Conservation (phyloP, 1,140 invertebrate genomes). For the Anoplolepis gracilipes region DNA sequence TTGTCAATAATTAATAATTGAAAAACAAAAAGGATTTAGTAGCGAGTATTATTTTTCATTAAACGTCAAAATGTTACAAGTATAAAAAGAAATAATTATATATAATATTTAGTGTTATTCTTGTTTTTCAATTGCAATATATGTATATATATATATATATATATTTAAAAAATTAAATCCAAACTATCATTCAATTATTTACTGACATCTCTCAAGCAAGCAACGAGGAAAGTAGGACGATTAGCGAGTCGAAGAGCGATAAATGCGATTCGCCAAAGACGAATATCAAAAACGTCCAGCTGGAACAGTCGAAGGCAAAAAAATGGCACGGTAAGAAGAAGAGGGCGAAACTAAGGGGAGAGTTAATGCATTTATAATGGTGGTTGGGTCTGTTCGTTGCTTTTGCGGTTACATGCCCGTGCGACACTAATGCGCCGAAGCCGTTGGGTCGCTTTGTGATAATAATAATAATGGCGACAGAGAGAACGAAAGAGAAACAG, state of each 20-base stretch:
- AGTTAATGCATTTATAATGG: constrained; percentile 84
- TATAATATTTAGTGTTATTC: neutral
- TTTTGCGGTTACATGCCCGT: constrained; percentile 79
- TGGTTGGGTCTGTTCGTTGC: constrained; percentile 72
- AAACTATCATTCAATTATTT: neutral
- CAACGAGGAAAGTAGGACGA: constrained; percentile 2
- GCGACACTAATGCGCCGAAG: constrained; percentile 76
- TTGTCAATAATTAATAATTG: neutral
- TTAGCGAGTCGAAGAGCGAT: constrained; percentile 32
- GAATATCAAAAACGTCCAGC: constrained; percentile 29
- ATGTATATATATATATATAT: no score
- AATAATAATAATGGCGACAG: constrained; percentile 72
- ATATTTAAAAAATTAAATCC: constrained; percentile 4
- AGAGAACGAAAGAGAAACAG: constrained; percentile 18
- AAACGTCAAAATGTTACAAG: neutral
- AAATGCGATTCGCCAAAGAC: constrained; percentile 15
- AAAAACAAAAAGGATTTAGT: no score
- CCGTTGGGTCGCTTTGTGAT: constrained; percentile 66
- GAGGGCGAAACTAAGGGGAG: constrained; percentile 61
- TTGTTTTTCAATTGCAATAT: neutral
- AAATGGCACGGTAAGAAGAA: constrained; percentile 55
- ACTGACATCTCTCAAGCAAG: neutral
- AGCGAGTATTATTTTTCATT: neutral
- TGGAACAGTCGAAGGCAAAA: constrained; percentile 34
- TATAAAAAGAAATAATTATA: neutral